phyloP scores from a whole-genome alignment of 2,888 invertebrate species.

The Chromoteleia sp. region DNA sequence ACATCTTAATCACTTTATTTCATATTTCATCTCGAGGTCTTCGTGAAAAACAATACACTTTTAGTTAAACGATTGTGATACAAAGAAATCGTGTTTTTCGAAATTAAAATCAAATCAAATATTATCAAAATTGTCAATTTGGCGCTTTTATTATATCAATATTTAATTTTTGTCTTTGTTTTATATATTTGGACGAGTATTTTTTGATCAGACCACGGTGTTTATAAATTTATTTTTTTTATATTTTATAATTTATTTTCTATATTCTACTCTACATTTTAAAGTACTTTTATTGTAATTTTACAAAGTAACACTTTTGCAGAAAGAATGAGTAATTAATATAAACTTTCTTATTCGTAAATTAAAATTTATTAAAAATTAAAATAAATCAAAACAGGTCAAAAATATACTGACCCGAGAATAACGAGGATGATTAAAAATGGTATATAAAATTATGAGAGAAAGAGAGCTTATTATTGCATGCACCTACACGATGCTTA shows the following conservation, averaged over 20 bases:
- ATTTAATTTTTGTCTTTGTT: not conserved
- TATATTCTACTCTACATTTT: no score
- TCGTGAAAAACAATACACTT: constrained; percentile 23
- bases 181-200: not conserved
- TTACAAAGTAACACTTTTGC: no score
- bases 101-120: constrained; percentile 17
- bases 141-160: not conserved
- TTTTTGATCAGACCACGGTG: no score
- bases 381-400: constrained; percentile 26
- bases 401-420: constrained; percentile 10
- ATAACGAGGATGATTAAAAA: constrained; percentile 22
- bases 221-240: no score
- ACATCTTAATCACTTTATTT: constrained; percentile 59
- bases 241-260: no score
- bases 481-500: constrained; percentile 31
- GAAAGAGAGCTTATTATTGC: constrained; percentile 41
- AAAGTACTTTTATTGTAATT: no score
- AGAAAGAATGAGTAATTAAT: no score
- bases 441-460: constrained; percentile 35
- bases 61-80: constrained; percentile 11
- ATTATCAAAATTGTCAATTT: no score
- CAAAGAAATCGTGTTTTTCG: not conserved
- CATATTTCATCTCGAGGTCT: constrained; percentile 34
- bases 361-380: no score
- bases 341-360: no score